phyloP scores from a whole-genome alignment of 2,113 vertebrate genomes.

The Crotalus horridus region DNA sequence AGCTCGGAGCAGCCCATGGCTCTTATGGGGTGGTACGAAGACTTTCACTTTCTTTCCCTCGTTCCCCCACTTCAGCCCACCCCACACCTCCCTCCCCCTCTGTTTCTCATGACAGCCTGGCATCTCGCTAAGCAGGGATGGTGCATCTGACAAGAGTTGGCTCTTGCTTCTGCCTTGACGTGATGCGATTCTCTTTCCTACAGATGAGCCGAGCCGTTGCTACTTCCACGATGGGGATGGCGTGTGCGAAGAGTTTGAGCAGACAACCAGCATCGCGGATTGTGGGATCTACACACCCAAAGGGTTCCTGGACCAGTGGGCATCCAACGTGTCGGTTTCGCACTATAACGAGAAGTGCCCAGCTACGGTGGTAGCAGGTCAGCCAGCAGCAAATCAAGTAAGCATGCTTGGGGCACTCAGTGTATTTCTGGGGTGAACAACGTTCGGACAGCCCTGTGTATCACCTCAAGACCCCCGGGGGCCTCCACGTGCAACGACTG shows the following conservation, averaged over 20 bases:
- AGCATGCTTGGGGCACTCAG: constrained; percentile 23
- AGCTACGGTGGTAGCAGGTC: constrained; percentile 88
- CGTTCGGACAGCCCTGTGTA: neutral
- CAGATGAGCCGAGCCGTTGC: constrained; percentile 94
- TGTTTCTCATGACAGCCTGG: neutral
- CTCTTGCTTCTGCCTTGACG: neutral
- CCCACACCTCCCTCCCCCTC: no score
- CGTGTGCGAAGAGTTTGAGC: constrained; percentile 95
- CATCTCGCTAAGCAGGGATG: no score
- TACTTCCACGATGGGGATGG: constrained; percentile 97
- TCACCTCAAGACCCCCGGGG: neutral
- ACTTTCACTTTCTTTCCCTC: neutral
- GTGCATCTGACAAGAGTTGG: no score
- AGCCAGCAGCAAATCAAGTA: constrained; percentile 93
- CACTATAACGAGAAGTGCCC: constrained; percentile 92
- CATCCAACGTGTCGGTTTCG: constrained; percentile 85
- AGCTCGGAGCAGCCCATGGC: no score
- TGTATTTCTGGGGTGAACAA: neutral
- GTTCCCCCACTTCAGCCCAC: no score
- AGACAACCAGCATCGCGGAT: constrained; percentile 90
- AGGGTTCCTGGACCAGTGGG: constrained; percentile 96
- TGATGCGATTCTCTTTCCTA: constrained; percentile 4
- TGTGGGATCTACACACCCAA: constrained; percentile 94
- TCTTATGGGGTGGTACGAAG: neutral
- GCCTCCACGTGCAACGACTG: neutral